Percentiles rank a stretch among this genome's conserved stretches.
Evolutionary conservation across 2,113 vertebrate species (phyloP).

Genomic region (Nyctibius bracteatus): DNA sequence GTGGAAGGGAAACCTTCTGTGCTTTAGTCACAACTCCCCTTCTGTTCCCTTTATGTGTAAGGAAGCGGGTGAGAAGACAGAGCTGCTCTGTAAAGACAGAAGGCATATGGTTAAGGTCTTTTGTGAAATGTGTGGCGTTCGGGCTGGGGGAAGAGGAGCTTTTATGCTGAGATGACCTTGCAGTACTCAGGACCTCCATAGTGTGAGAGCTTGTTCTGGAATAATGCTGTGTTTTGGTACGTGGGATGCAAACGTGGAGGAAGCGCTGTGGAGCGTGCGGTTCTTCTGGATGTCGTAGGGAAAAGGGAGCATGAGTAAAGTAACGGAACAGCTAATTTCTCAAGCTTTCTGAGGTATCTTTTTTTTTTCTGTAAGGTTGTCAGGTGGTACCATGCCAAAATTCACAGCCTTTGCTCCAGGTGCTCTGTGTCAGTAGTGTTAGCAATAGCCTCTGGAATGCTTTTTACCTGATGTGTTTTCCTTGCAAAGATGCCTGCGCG

Average conservation of each 20-base stretch:
- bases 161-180: not conserved
- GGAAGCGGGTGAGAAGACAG: not conserved
- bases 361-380: not conserved
- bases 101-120: not conserved
- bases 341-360: not conserved
- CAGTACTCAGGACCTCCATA: not conserved
- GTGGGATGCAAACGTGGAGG: not conserved
- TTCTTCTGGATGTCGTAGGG: rapidly evolving
- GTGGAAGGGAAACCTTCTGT: not conserved
- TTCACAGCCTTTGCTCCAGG: not conserved
- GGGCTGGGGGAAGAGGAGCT: not conserved
- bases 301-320: not conserved
- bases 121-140: not conserved
- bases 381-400: not conserved
- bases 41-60: not conserved
- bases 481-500: not conserved
- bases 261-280: not conserved
- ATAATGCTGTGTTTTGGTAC: not conserved
- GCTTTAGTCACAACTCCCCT: not conserved
- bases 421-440: not conserved
- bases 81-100: not conserved
- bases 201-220: not conserved
- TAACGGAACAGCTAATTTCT: not conserved
- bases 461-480: not conserved
- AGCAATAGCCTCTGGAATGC: not conserved